These are phyloP conservation scores for Thalassophryne amazonica DNA, from an alignment of 2,797 vertebrate genomes.

Conservation along the genomic window DNA sequence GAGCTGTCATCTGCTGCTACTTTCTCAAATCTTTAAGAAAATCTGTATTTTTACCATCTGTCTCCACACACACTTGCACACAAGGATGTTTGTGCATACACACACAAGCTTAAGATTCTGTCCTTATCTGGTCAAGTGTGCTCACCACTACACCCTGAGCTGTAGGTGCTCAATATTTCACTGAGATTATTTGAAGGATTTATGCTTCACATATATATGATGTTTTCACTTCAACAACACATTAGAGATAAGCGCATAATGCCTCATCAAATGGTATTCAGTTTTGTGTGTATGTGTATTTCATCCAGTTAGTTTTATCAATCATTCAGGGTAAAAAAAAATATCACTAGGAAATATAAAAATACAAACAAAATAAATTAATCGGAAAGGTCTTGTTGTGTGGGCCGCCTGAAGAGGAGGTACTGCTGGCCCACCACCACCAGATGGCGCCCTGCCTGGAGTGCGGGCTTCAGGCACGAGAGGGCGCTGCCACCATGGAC, in stretches of 20 bases:
- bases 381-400: no score
- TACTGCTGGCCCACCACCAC: no score
- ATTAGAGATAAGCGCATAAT: slow-evolving; percentile 20
- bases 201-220: slow-evolving; percentile 35
- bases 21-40: slow-evolving; percentile 39
- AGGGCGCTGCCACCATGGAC: no score
- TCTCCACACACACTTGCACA: slow-evolving; percentile 1
- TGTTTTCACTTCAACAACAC: slow-evolving; percentile 18
- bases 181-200: slow-evolving; percentile 57
- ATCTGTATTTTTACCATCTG: slow-evolving; percentile 40
- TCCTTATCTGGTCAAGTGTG: slow-evolving; percentile 65
- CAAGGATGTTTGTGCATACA: slow-evolving; percentile 3
- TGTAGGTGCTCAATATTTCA: slow-evolving; percentile 53
- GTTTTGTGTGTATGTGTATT: slow-evolving; percentile 20
- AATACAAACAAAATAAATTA: no score
- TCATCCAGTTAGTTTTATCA: slow-evolving; percentile 8
- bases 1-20: slow-evolving; percentile 25
- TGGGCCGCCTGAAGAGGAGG: no score
- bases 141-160: slow-evolving; percentile 52
- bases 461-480: no score
- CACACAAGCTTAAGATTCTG: slow-evolving; percentile 35
- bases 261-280: slow-evolving; percentile 6
- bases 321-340: no score
- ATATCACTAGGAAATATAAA: no score
- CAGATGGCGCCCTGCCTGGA: no score